Conservation (phyloP, 1,140 invertebrate genomes). For the Diorhabda carinulata region DNA sequence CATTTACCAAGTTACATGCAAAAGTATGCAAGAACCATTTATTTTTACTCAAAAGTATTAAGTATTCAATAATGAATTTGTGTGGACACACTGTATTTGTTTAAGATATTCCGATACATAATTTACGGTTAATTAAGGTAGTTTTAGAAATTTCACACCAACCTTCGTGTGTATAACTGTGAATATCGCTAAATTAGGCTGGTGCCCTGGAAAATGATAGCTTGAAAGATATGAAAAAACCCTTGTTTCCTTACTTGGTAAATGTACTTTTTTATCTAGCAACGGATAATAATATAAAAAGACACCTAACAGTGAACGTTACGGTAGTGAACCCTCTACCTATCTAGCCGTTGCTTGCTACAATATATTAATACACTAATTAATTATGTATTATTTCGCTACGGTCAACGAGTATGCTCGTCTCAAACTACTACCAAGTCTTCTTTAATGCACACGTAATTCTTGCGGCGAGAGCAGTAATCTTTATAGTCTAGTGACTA, state of each 20-base stretch:
- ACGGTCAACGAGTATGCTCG: constrained; percentile 18
- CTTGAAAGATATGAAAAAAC: too few relatives aligned
- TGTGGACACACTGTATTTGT: too few relatives aligned
- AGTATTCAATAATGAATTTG: too few relatives aligned
- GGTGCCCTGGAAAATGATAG: too few relatives aligned
- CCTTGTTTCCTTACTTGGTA: background rate
- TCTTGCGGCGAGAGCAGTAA: constrained; percentile 8
- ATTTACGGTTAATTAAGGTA: too few relatives aligned
- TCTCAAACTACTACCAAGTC: constrained; percentile 6
- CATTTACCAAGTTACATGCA: too few relatives aligned
- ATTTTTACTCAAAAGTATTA: too few relatives aligned
- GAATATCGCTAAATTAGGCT: too few relatives aligned
- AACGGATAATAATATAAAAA: background rate
- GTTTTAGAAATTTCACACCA: too few relatives aligned
- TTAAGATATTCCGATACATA: too few relatives aligned
- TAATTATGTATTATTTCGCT: constrained; percentile 23
- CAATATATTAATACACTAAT: constrained; percentile 22
- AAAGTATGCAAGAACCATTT: too few relatives aligned
- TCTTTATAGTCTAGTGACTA: constrained; percentile 11
- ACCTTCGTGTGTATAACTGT: too few relatives aligned
- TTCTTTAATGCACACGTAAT: constrained; percentile 3
- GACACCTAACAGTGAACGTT: constrained; percentile 12
- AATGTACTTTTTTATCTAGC: background rate
- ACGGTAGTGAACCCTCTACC: constrained; percentile 15
- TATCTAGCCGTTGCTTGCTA: constrained; percentile 12